These are phyloP conservation scores for Drosophila diplacantha DNA, from an alignment of 2,888 invertebrate species.

Conservation along the genomic window DNA sequence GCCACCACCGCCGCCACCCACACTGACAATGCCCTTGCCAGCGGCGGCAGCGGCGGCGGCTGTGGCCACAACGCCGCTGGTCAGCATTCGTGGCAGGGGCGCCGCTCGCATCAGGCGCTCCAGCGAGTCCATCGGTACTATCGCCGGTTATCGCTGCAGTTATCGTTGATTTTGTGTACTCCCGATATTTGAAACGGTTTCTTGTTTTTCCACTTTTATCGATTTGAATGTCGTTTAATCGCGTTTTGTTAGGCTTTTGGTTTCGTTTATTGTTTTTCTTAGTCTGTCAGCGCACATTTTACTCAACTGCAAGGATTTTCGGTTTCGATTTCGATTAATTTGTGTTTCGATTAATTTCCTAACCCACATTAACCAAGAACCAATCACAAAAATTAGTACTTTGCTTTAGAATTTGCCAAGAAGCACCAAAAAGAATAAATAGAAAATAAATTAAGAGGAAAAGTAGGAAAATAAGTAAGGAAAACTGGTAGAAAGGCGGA, in stretches of 20 bases:
- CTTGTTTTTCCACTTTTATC: conserved; percentile 9
- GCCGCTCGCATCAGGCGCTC: conserved; percentile 87
- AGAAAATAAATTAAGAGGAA: background rate
- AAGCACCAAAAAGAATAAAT: background rate
- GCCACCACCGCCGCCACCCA: conserved; percentile 14
- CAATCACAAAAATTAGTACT: conserved; percentile 30
- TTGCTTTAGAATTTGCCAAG: conserved; percentile 50
- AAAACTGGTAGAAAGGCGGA: background rate
- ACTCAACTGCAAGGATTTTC: conserved; percentile 45
- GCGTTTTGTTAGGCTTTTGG: conserved; percentile 13
- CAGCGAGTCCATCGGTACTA: conserved; percentile 84
- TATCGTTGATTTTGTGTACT: conserved; percentile 24
- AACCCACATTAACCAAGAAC: conserved; percentile 27
- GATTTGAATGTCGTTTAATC: conserved; percentile 11
- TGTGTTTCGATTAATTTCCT: conserved; percentile 14
- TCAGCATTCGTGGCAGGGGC: conserved; percentile 83
- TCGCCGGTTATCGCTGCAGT: conserved; percentile 4
- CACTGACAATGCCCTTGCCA: conserved; percentile 66
- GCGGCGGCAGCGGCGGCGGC: conserved; percentile 64
- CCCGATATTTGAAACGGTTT: conserved; percentile 12
- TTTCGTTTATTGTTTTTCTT: conserved; percentile 32
- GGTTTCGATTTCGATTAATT: conserved; percentile 14
- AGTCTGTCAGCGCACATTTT: conserved; percentile 36
- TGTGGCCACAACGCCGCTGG: conserved; percentile 74
- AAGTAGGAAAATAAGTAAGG: conserved; percentile 10